Evolutionary conservation across 2,888 invertebrate species (phyloP), one percentile per base, ranked within the genome.

Genomic region (Shargacucullia verbasci): DNA sequence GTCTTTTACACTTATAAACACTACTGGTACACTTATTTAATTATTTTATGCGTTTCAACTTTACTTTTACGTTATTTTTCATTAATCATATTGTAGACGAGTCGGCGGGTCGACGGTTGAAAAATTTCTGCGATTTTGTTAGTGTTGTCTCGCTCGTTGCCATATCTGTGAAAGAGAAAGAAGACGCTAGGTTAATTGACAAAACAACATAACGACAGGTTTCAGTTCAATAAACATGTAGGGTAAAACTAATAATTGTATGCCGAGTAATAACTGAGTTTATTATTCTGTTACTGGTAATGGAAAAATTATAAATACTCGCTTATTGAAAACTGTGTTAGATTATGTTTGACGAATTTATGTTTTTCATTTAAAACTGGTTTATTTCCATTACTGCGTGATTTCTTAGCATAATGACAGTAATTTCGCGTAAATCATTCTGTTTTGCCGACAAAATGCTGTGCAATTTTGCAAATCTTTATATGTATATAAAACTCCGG

Each of bases 81-180:
- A 48, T 52, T 27, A 65, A 69, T 79, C 71, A 76, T 80, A 79
- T 74, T 54, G 67, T 70, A 72, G 60, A 78, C 82, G 69, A 65
- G 79, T 78, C 69, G 45, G 37, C 78, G 43, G 70, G 61, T 53
- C 72, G 75, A 58, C 75, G 59, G 70, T 70, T 70, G 70, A 57
- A 43, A 40, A 55, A 68, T 71, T 70, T 83, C 78, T 84, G 74
- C 61, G 52, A 52, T 67, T 64, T 39, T 38, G 52, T 25, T 59
- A 48, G 49, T 54, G 59, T 40, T 15, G 55, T 81, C 83, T 78
- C 81, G 71, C 64, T 83, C 78, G 46, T 46, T 67, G 65, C 59
- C 59, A 70, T 82, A 78, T 81, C 91, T 92, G 90, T 38, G 85
- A 89, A 87, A 86, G 86, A 89, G 86, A 90, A 48, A 79, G 76